Base-by-base conservation (phyloP, 2,888 invertebrate species). In the Catocala nupta region DNA sequence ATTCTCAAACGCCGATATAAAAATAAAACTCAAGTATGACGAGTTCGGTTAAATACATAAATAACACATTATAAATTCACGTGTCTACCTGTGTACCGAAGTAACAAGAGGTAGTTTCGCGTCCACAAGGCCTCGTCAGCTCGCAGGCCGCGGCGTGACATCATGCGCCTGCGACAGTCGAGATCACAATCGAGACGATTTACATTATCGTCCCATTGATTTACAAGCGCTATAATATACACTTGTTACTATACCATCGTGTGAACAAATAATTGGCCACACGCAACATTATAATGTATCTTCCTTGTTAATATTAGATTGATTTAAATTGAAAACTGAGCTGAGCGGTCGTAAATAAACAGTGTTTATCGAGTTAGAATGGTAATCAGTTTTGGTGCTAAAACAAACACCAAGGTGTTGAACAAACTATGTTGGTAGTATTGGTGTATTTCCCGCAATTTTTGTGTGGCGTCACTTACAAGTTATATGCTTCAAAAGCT, bases 181-280 rank as follows among this genome's bases (percentile, higher is more conserved):
- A 87, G 91, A 91, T 90, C 80, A 89, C 90, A 89, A 91, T 91
- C 92, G 84, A 84, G 81, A 85, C 90, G 88, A 90, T 90, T 90
- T 90, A 91, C 89, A 90, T 90, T 88, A 91, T 88, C 87, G 84
- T 87, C 84, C 82, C 89, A 90, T 92, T 91, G 92, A 92, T 92
- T 90, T 90, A 91, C 85, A 81, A 80, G 78, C 76, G 78, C 60
- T 81, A 83, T 82, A 76, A 70, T 63, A 71, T 55, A 75, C 76
- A 79, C 72, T 74, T 82, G 82, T 81, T 84, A 62, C 86, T 84
- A 81, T 85, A 88, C 86, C 80, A 81, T 81, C 81, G 83, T 81
- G 84, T 81, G 81, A 80, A 75, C 85, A 83, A 86, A 87, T 89
- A 90, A 91, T 90, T 89, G 87, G 84, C 84, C 89, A 86, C 88